Evolutionary conservation across 2,888 invertebrate genomes (phyloP).

Genomic region (Tridacna gigas): DNA sequence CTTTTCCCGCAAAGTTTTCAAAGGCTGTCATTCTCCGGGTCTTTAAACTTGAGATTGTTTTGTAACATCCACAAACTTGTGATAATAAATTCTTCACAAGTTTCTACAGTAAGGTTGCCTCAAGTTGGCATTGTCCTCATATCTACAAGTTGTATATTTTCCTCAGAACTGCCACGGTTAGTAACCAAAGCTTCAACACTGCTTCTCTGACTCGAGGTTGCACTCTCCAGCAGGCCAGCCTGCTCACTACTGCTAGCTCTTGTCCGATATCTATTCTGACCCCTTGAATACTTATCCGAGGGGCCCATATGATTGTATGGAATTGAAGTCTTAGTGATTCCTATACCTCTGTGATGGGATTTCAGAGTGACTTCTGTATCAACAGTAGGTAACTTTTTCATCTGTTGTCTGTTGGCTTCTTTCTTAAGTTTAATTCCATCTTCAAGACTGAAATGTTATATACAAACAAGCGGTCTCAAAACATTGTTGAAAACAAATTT

Average conservation of each 20-base stretch:
- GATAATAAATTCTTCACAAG: too few relatives aligned
- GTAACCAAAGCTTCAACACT: conserved; percentile 62
- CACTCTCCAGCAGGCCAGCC: conserved; percentile 72
- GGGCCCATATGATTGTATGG: conserved; percentile 63
- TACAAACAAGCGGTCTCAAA: background rate
- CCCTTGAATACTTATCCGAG: conserved; percentile 44
- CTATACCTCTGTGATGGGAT: conserved; percentile 59
- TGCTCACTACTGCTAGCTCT: conserved; percentile 71
- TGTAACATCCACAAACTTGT: too few relatives aligned
- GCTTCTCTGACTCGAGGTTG: conserved; percentile 71
- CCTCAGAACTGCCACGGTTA: conserved; percentile 48
- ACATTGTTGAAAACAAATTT: background rate
- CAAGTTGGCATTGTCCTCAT: conserved; percentile 61
- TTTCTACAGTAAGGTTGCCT: too few relatives aligned
- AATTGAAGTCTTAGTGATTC: conserved; percentile 64
- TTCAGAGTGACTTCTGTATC: conserved; percentile 70
- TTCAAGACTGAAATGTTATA: conserved; percentile 48
- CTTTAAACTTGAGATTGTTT: too few relatives aligned
- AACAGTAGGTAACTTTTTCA: conserved; percentile 51
- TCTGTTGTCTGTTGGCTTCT: conserved; percentile 50
- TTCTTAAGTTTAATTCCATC: conserved; percentile 51
- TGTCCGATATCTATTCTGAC: conserved; percentile 66
- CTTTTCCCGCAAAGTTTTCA: too few relatives aligned
- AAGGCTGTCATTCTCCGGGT: too few relatives aligned
- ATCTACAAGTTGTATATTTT: conserved; percentile 56